Percentiles rank a stretch among this genome's conserved stretches.
Conservation (phyloP, 2,888 invertebrate species). For the Orchesellides sinensis region DNA sequence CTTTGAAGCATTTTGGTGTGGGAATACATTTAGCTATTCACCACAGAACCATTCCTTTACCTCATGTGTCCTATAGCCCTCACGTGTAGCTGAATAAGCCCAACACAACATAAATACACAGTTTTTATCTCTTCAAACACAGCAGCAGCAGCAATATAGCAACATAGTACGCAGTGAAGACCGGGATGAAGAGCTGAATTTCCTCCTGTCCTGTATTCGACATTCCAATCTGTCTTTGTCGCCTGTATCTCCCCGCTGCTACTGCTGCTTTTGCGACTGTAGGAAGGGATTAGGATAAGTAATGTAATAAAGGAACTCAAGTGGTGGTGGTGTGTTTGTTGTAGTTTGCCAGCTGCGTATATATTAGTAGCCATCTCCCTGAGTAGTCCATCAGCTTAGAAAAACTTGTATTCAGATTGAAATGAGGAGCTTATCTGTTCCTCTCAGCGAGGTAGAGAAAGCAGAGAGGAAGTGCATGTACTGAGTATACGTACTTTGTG, state of each 20-base stretch:
- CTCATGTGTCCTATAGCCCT: too few species aligned
- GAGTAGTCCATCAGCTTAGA: neutral
- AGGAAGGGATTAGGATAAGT: constrained; percentile 37
- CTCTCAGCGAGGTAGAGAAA: neutral
- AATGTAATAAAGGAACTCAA: constrained; percentile 42
- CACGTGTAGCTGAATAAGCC: too few species aligned
- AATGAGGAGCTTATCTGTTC: constrained; percentile 20
- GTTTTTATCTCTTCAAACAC: too few species aligned
- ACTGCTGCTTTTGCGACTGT: neutral
- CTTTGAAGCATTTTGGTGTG: too few species aligned
- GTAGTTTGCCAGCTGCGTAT: neutral
- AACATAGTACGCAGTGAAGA: too few species aligned
- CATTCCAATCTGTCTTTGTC: constrained; percentile 15
- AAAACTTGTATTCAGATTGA: neutral
- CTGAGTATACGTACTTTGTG: neutral
- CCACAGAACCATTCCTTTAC: too few species aligned
- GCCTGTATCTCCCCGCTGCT: neutral
- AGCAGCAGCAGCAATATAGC: too few species aligned
- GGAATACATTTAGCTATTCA: too few species aligned
- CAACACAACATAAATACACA: too few species aligned
- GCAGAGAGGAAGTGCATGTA: neutral
- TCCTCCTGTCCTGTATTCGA: too few species aligned
- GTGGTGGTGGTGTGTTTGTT: neutral
- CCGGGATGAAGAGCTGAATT: too few species aligned
- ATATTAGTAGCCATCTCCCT: neutral